These are phyloP conservation scores for Etheostoma spectabile DNA, from an alignment of 2,113 vertebrate genomes.

Conservation along the genomic window DNA sequence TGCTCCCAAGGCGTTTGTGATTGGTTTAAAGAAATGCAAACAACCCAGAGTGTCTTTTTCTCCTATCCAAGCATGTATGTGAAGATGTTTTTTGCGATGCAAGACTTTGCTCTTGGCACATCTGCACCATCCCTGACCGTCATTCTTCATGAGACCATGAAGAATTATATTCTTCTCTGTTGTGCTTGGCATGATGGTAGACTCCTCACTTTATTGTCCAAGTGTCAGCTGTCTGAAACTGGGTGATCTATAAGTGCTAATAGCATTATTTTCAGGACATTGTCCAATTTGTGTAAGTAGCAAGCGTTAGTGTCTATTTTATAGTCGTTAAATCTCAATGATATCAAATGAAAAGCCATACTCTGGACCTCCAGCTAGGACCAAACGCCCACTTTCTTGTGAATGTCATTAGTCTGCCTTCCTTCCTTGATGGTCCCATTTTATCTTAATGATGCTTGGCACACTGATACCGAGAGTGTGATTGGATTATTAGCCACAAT, in stretches of 20 bases:
- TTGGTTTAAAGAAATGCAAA: no score
- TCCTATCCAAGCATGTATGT: no score
- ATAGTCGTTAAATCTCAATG: constrained; percentile 59
- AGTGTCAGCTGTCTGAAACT: constrained; percentile 18
- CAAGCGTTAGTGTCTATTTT: constrained; percentile 43
- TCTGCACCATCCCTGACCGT: no score
- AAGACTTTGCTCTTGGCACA: no score
- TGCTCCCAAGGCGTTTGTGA: no score
- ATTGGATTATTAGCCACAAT: constrained; percentile 81
- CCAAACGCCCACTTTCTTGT: constrained; percentile 23
- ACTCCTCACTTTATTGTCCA: neutral
- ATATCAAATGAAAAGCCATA: constrained; percentile 41
- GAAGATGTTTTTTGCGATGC: no score
- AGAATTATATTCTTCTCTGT: neutral
- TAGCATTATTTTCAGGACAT: constrained; percentile 33
- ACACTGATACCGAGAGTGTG: constrained; percentile 63
- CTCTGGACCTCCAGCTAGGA: constrained; percentile 49
- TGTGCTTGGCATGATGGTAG: neutral
- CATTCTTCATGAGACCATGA: neutral
- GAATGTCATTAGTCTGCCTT: constrained; percentile 64
- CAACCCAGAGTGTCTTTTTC: no score
- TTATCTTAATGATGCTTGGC: constrained; percentile 74
- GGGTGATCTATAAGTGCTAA: neutral
- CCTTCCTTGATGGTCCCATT: constrained; percentile 65
- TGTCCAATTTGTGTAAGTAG: constrained; percentile 36